phyloP scores from a whole-genome alignment of 2,797 vertebrate species.

The Gambelia wislizenii region DNA sequence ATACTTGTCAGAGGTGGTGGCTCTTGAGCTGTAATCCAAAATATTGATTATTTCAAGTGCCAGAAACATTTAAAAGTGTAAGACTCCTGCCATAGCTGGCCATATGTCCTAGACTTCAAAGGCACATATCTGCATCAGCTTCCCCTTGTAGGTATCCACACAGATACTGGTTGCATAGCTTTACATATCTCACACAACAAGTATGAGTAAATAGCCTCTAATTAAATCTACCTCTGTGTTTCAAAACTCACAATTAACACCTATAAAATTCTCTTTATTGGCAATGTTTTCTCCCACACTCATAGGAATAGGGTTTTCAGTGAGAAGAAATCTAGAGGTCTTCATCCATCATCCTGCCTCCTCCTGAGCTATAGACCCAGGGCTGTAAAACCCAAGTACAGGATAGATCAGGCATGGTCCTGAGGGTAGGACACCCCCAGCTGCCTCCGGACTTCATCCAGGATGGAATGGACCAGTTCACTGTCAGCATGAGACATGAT shows the following conservation, averaged over 20 bases:
- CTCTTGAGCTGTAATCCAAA: no score
- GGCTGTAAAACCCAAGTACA: neutral
- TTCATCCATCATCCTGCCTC: neutral
- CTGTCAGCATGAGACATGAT: constrained; percentile 70
- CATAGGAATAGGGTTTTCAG: neutral
- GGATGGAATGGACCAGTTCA: constrained; percentile 68
- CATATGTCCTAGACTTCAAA: no score
- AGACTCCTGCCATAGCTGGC: no score
- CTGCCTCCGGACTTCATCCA: constrained; percentile 27
- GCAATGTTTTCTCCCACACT: neutral
- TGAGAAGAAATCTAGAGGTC: neutral
- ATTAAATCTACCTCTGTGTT: neutral
- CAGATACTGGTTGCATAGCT: no score
- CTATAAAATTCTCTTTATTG: neutral
- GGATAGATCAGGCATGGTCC: constrained; percentile 33
- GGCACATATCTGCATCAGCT: no score
- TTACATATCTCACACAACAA: neutral
- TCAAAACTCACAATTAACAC: neutral
- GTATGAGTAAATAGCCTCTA: neutral
- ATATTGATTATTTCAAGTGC: no score
- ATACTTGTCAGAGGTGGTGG: no score
- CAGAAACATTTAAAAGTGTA: no score
- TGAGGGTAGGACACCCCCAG: constrained; percentile 56
- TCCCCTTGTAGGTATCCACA: no score
- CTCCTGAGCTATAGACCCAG: no score